Base-by-base conservation (phyloP, 2,888 invertebrate genomes). In the Lepetodrilus schrolli region DNA sequence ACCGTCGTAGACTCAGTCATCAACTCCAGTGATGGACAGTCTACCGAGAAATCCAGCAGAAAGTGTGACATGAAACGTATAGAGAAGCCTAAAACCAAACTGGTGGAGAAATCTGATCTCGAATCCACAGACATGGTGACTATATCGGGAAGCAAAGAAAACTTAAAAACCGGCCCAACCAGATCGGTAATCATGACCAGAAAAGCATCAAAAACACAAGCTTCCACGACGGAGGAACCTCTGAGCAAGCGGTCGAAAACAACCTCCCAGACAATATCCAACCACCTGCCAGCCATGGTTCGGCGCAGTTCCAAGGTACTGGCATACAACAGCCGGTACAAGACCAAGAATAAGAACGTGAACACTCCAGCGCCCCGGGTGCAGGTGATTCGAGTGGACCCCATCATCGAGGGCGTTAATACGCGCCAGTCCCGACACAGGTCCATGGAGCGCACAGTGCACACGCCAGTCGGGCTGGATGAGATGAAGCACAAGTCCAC, bases 351-450 rank as follows among this genome's bases (percentile, higher is more conserved):
- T 23, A 20, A 17, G 10, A 34, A 30, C n/a, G 7, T 8, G 2
- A 13, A n/a, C n/a, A n/a, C n/a, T n/a, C 65, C 66, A 8, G 26
- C 70, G 5, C 65, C 47, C 0, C 73, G 70, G 20, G 47, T 65
- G 13, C 65, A 74, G 66, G 66, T 74, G 8, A 74, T 74, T 30
- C 48, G 74, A 37, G 74, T 74, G 8, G 71, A 65, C 21, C 74
- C 74, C 7, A 23, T 74, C 23, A 13, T 48, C 3, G 20, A 47
- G 4, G 65, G 58, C 1, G 21, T 36, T 5, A 8, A 47, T 26
- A 47, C 34, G 3, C 30, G 36, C 7, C 13, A 20, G 4, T 66
- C 43, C 26, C 30, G 70, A 13, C 58, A 49, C 2, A 66, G 66
- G 4, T 74, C 66, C 1, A 30, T n/a, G 0, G 66, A 74, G 5